Evolutionary conservation across 2,797 vertebrate genomes (phyloP).

Genomic region (Acanthiza pusilla): DNA sequence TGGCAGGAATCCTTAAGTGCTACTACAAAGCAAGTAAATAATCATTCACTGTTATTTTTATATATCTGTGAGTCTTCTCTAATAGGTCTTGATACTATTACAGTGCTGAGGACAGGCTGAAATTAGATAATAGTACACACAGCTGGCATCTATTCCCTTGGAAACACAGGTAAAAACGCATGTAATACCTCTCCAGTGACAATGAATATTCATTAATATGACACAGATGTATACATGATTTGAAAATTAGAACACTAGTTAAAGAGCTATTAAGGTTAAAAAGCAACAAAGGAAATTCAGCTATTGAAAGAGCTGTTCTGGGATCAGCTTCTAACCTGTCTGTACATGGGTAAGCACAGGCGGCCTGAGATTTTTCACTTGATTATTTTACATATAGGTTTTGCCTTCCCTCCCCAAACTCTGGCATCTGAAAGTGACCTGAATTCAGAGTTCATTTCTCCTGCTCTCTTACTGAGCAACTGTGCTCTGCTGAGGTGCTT

Average conservation of each 20-base stretch:
- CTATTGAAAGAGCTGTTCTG: background rate
- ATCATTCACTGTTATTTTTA: background rate
- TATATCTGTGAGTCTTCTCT: background rate
- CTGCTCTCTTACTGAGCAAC: background rate
- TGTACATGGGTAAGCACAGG: background rate
- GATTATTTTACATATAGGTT: background rate
- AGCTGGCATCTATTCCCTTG: conserved; percentile 20
- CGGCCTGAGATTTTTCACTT: background rate
- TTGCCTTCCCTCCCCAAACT: background rate
- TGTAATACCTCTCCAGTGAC: background rate
- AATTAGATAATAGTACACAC: conserved; percentile 23
- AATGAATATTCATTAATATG: conserved; percentile 34
- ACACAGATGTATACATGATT: background rate
- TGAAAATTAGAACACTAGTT: conserved; percentile 44
- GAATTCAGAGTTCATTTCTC: background rate
- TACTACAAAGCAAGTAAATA: background rate
- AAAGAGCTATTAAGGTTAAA: conserved; percentile 40
- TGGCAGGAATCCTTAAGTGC: background rate
- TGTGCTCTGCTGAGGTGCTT: accelerated
- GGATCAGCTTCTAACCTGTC: background rate
- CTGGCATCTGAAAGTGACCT: background rate
- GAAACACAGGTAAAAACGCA: conserved; percentile 31
- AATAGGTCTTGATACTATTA: conserved; percentile 21
- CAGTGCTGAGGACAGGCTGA: background rate
- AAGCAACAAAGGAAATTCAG: conserved; percentile 19